phyloP scores from a whole-genome alignment of 1,140 invertebrate genomes.

The Aphaenogaster rudis region DNA sequence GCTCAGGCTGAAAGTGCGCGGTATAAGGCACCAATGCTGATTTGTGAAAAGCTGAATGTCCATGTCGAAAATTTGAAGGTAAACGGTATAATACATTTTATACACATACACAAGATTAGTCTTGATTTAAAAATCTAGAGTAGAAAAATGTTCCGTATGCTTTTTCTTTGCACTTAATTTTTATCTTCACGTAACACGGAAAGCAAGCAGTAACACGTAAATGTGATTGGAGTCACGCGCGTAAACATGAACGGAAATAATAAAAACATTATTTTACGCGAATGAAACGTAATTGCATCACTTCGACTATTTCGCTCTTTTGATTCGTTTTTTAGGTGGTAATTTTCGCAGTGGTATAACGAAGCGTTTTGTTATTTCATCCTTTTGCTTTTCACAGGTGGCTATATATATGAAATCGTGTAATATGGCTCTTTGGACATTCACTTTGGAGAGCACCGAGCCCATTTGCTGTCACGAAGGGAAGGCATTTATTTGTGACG shows the following conservation, averaged over 20 bases:
- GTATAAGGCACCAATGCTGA: slow-evolving; percentile 69
- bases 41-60: slow-evolving; percentile 72
- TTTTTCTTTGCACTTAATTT: background rate
- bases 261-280: slow-evolving; percentile 13
- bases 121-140: background rate
- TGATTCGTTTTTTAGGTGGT: background rate
- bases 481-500: slow-evolving; percentile 56
- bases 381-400: slow-evolving; percentile 63
- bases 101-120: background rate
- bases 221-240: background rate
- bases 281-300: slow-evolving; percentile 2
- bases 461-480: slow-evolving; percentile 75
- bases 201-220: background rate
- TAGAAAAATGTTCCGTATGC: background rate
- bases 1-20: slow-evolving; percentile 66
- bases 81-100: background rate
- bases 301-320: background rate
- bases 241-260: background rate
- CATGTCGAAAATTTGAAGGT: slow-evolving; percentile 72
- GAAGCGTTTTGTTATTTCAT: background rate
- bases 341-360: slow-evolving; percentile 26
- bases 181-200: background rate
- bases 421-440: slow-evolving; percentile 64
- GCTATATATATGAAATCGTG: slow-evolving; percentile 69
- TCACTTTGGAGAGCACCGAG: slow-evolving; percentile 66